Evolutionary conservation across 2,797 vertebrate genomes (phyloP).

Genomic region (Decapterus maruadsi): DNA sequence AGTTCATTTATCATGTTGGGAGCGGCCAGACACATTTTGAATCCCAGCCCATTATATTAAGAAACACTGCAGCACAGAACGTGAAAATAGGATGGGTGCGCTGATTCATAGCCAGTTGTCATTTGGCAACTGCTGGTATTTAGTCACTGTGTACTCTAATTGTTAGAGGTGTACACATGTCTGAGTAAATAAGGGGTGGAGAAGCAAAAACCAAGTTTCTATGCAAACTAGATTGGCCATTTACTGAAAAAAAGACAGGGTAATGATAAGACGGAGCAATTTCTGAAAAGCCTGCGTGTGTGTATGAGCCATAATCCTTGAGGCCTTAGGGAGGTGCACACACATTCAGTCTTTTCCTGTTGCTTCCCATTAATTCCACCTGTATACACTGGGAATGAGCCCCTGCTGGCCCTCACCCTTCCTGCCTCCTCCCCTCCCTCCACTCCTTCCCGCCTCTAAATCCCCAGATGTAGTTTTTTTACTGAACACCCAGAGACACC

Average conservation of each 20-base stretch:
- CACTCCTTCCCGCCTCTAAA: conserved; percentile 65
- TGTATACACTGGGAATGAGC: conserved; percentile 81
- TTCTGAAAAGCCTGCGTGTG: conserved; percentile 46
- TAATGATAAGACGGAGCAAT: conserved; percentile 28
- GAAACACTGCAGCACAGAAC: conserved; percentile 28
- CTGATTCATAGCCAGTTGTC: conserved; percentile 50
- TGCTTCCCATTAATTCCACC: conserved; percentile 83
- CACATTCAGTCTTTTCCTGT: conserved; percentile 74
- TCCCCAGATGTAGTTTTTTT: conserved; percentile 64
- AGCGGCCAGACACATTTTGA: conserved; percentile 28
- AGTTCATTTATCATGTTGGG: conserved; percentile 49
- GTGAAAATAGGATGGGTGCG: conserved; percentile 37
- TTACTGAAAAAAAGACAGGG: conserved; percentile 23
- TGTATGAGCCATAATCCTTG: conserved; percentile 67
- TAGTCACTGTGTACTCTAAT: conserved; percentile 37
- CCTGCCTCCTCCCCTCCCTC: conserved; percentile 59
- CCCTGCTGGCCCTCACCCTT: conserved; percentile 71
- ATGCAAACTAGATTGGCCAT: conserved; percentile 7
- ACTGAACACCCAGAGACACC: conserved; percentile 66
- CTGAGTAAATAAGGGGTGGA: conserved; percentile 42
- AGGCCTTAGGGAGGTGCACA: conserved; percentile 71
- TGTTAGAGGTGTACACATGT: conserved; percentile 37
- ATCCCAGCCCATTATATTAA: conserved; percentile 41
- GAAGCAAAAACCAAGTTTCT: conserved; percentile 21
- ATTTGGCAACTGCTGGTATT: conserved; percentile 39